Evolutionary conservation across 2,797 vertebrate genomes (phyloP), one percentile per base, ranked within the genome.

Genomic region (Smutsia gigantea): DNA sequence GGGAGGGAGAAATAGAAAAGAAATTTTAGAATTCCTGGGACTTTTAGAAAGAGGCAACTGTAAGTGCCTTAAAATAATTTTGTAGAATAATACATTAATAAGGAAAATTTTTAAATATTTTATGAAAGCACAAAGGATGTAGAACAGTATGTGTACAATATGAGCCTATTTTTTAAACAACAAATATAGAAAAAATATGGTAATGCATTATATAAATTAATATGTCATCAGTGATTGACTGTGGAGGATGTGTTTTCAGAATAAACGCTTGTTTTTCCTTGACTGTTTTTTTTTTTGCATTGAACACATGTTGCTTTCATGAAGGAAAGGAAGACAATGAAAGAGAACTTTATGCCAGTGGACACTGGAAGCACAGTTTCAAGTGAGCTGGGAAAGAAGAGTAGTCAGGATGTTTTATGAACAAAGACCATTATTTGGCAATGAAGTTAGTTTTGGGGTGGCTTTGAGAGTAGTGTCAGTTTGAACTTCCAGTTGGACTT

Each of bases 401-500:
- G 10, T 57, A 4, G 29, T 46, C 34, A 37, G 25, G 11, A 34
- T 5, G 23, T 57, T 55, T 88, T n/a, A 49, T 23, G 69, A 86
- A 31, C 49, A 53, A 37, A 90, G 53, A 57, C 29, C 27, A 49
- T 63, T 46, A 3, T 17, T 12, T 63, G 64, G 37, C 82, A 84
- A n/a, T 18, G 17, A 7, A 49, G 17, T 59, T 71, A 71, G 23
- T n/a, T n/a, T 37, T 51, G 29, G 46, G 29, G 49, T 79, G 59
- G 49, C 64, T 78, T 49, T 29, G 63, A 46, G 25, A 39, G 21
- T 59, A 18, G 46, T 83, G 87, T 89, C 34, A 69, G 11, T 61
- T 75, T 90, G 77, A 95, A 88, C 53, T 78, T 75, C 23, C 72
- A 46, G 14, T 83, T 95, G 74, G 11, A n/a, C 34, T 84, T 74